These are phyloP conservation scores for Cuculus canorus DNA, from an alignment of 2,797 vertebrate genomes.

Conservation along the genomic window DNA sequence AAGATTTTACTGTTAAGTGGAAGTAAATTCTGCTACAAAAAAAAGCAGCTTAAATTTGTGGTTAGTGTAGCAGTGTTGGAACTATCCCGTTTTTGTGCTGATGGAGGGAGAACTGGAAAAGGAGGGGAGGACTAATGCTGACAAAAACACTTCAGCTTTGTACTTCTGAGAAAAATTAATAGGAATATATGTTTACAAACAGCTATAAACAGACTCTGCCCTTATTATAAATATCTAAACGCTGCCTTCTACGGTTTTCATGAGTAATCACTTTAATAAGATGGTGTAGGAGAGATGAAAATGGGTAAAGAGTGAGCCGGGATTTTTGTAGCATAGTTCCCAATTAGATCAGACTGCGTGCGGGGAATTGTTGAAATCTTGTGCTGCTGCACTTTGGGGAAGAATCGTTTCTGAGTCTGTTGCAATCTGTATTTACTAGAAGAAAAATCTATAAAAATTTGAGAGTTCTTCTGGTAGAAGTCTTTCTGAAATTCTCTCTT, in stretches of 20 bases:
- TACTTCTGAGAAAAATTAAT: slow-evolving; percentile 39
- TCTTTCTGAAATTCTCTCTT: background rate
- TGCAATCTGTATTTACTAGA: background rate
- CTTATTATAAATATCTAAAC: slow-evolving; percentile 26
- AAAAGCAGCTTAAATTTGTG: background rate
- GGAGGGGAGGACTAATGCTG: background rate
- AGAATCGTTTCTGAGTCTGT: background rate
- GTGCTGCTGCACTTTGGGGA: background rate
- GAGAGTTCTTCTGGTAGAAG: background rate
- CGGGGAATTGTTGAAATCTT: background rate
- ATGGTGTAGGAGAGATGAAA: background rate
- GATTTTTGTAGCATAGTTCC: background rate
- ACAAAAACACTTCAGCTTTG: slow-evolving; percentile 33
- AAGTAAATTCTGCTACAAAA: background rate
- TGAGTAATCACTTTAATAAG: slow-evolving; percentile 33
- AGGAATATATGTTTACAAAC: slow-evolving; percentile 24
- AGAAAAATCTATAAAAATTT: background rate
- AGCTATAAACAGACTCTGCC: slow-evolving; percentile 38
- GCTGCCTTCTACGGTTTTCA: slow-evolving; percentile 7
- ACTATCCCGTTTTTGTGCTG: background rate
- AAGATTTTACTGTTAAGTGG: background rate
- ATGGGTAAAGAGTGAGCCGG: background rate
- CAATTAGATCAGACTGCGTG: background rate
- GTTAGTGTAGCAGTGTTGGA: background rate
- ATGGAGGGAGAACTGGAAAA: background rate